Evolutionary conservation across 2,113 vertebrate genomes (phyloP).

Genomic region (Gavialis gangeticus): DNA sequence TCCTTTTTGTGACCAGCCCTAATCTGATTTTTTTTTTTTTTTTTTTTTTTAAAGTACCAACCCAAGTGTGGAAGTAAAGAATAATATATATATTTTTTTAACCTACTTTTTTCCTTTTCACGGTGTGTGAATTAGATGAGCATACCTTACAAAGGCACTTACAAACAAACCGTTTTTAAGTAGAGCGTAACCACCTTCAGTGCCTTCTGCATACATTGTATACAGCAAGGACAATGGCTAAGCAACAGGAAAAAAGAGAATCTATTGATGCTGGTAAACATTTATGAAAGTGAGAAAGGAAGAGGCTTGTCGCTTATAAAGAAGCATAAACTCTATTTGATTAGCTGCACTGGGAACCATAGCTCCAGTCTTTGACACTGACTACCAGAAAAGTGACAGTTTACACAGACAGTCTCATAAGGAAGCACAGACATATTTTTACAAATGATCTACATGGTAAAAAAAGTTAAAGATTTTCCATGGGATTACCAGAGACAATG

Average conservation of each 20-base stretch:
- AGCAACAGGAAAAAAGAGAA: not conserved
- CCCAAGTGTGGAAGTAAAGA: not conserved
- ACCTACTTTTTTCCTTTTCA: not conserved
- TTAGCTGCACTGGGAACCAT: constrained; percentile 33
- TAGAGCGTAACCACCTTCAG: not conserved
- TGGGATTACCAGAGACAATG: constrained; percentile 22
- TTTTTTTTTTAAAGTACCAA: not conserved
- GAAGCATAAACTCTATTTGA: constrained; percentile 21
- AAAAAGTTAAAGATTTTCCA: not conserved
- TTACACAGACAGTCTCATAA: not conserved
- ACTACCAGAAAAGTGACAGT: not conserved
- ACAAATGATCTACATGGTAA: constrained; percentile 30
- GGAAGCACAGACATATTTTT: constrained; percentile 16
- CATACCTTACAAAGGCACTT: not conserved
- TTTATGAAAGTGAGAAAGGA: constrained; percentile 33
- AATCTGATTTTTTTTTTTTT: not conserved
- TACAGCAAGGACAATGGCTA: not conserved
- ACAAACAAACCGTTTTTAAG: constrained; percentile 1
- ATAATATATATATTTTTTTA: not conserved
- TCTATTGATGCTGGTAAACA: constrained; percentile 15
- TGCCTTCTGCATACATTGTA: not conserved
- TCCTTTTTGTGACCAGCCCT: not conserved
- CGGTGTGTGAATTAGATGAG: not conserved
- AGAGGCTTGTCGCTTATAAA: constrained; percentile 36
- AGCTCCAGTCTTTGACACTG: not conserved